A percentile compares a stretch with the other conserved stretches of the same genome.
Conservation (phyloP, 2,888 invertebrate species). For the Exephanes ischioxanthus region DNA sequence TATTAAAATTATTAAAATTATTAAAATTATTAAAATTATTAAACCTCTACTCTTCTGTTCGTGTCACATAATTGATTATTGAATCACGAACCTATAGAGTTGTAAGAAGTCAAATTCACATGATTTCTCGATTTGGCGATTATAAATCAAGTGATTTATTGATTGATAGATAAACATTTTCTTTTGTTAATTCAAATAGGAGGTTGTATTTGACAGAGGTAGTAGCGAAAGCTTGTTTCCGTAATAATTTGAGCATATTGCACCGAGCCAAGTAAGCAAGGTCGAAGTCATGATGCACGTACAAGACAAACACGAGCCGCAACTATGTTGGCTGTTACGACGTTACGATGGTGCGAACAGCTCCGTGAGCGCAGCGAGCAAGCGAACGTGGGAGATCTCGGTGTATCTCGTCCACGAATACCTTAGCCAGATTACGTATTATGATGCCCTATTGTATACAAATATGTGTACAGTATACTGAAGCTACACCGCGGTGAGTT, state of each 20-base stretch:
- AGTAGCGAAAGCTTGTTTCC: slow-evolving; percentile 34
- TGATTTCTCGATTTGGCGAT: neutral
- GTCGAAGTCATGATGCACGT: slow-evolving; percentile 49
- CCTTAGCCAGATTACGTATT: slow-evolving; percentile 82
- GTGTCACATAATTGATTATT: too few species aligned
- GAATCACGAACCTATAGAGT: too few species aligned
- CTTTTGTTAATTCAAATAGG: neutral
- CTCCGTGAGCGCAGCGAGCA: slow-evolving; percentile 63
- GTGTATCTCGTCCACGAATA: slow-evolving; percentile 77
- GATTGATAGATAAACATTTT: neutral
- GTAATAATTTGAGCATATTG: slow-evolving; percentile 44
- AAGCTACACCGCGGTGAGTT: slow-evolving; percentile 45
- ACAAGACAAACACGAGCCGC: slow-evolving; percentile 36
- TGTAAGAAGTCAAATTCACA: neutral
- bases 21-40: too few species aligned
- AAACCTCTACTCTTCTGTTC: too few species aligned
- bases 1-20: too few species aligned
- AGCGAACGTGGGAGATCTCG: slow-evolving; percentile 80
- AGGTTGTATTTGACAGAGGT: neutral
- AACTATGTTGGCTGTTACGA: slow-evolving; percentile 57
- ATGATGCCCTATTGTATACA: slow-evolving; percentile 84
- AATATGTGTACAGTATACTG: slow-evolving; percentile 74
- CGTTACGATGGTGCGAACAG: slow-evolving; percentile 67
- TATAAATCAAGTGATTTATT: neutral
- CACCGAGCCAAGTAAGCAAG: slow-evolving; percentile 29